Conservation (phyloP, 1,140 invertebrate species). For the Calycopis cecrops region DNA sequence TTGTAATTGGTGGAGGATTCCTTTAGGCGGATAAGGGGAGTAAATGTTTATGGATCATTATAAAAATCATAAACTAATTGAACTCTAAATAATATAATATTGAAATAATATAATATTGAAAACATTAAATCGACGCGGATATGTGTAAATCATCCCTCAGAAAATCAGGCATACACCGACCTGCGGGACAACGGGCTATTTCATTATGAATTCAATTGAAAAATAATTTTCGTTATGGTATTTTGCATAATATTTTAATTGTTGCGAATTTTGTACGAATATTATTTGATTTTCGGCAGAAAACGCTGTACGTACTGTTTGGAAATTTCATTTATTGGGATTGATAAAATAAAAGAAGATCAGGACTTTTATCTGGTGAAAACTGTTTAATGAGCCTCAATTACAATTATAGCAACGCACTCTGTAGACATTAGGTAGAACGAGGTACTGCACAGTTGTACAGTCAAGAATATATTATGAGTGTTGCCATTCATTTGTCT, state of each 20-base stretch:
- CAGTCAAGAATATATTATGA: too few relatives aligned
- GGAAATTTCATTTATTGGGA: not conserved
- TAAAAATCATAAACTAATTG: not conserved
- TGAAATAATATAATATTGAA: too few relatives aligned
- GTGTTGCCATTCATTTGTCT: too few relatives aligned
- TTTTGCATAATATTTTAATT: slow-evolving; percentile 16
- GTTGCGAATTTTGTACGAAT: slow-evolving; percentile 8
- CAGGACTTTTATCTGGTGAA: not conserved
- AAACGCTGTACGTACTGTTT: not conserved
- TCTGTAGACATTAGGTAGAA: not conserved
- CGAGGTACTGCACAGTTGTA: not conserved
- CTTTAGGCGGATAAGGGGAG: too few relatives aligned
- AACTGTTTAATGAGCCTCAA: not conserved
- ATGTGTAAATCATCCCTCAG: not conserved
- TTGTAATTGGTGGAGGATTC: too few relatives aligned
- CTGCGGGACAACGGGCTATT: not conserved
- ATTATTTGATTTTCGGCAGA: slow-evolving; percentile 6
- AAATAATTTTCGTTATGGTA: slow-evolving; percentile 13
- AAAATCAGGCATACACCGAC: not conserved
- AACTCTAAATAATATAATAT: not conserved
- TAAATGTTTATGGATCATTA: too few relatives aligned
- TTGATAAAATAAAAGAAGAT: not conserved
- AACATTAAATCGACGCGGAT: not conserved
- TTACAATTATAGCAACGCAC: not conserved
- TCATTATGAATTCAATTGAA: slow-evolving; percentile 14